A percentile compares a stretch with the other conserved stretches of the same genome.
phyloP scores from a whole-genome alignment of 2,797 vertebrate species.

The Xenops minutus region DNA sequence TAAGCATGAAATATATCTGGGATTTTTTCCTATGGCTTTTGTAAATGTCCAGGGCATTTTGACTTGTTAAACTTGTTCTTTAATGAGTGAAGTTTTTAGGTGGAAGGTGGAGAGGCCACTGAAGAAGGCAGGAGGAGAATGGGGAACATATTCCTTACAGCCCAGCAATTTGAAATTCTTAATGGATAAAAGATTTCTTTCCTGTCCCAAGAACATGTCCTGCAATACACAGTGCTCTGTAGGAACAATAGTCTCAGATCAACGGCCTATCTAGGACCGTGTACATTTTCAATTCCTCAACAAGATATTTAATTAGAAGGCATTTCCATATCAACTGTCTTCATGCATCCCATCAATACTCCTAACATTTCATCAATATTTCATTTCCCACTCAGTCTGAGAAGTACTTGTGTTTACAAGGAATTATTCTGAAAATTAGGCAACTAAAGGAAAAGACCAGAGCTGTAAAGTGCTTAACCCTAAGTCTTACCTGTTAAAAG shows the following conservation, averaged over 20 bases:
- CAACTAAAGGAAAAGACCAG: neutral
- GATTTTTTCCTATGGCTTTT: neutral
- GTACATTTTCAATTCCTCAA: neutral
- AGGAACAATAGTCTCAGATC: neutral
- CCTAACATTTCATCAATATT: slow-evolving; percentile 2
- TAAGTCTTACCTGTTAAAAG: neutral
- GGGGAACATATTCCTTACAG: neutral
- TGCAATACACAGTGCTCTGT: neutral
- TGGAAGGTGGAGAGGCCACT: rapidly evolving
- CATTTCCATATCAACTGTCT: slow-evolving; percentile 6
- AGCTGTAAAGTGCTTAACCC: neutral
- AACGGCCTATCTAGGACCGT: neutral
- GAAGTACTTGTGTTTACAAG: neutral
- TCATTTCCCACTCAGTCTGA: neutral
- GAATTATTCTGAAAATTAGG: neutral
- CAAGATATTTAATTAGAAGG: neutral
- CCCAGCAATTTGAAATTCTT: neutral
- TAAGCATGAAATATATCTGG: neutral
- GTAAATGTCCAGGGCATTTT: neutral
- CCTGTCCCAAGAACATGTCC: neutral
- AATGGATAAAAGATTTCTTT: neutral
- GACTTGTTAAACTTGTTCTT: neutral
- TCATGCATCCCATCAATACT: neutral
- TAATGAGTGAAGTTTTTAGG: neutral
- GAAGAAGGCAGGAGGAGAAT: neutral